Percentiles rank a stretch among this genome's conserved stretches.
Conservation (phyloP, 2,888 invertebrate species). For the Chrysina gloriosa region DNA sequence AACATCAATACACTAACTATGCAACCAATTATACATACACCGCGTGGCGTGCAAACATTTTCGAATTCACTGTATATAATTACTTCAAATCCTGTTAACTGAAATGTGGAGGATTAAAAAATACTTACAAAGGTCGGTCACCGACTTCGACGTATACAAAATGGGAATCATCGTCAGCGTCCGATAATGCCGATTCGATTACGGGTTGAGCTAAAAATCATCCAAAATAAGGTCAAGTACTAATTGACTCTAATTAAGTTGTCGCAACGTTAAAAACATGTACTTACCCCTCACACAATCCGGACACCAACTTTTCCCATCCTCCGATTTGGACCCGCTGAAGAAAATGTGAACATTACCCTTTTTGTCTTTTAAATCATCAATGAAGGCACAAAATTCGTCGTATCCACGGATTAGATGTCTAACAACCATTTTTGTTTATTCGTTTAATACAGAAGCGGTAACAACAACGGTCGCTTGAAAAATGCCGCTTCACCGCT, state of each 20-base stretch:
- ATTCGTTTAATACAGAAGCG: background rate
- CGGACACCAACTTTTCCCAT: conserved; percentile 77
- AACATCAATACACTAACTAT: too few species aligned
- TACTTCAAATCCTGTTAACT: background rate
- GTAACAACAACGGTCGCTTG: background rate
- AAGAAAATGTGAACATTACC: conserved; percentile 70
- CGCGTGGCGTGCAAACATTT: too few species aligned
- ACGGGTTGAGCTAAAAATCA: conserved; percentile 78
- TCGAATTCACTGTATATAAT: too few species aligned
- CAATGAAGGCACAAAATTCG: conserved; percentile 70
- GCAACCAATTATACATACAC: too few species aligned
- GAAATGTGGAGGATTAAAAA: background rate
- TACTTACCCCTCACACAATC: conserved; percentile 84
- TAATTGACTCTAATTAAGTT: background rate
- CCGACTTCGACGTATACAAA: conserved; percentile 85
- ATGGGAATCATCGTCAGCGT: conserved; percentile 71
- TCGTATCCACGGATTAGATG: conserved; percentile 72
- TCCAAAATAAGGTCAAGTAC: conserved; percentile 10
- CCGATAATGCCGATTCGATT: conserved; percentile 74
- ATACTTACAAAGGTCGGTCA: conserved; percentile 77
- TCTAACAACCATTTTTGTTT: conserved; percentile 64
- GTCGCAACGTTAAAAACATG: background rate
- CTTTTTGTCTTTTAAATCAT: conserved; percentile 66
- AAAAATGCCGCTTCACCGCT: background rate
- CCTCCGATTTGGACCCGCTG: conserved; percentile 65